Conservation (phyloP, 2,888 invertebrate species). For the Meta bourneti region DNA sequence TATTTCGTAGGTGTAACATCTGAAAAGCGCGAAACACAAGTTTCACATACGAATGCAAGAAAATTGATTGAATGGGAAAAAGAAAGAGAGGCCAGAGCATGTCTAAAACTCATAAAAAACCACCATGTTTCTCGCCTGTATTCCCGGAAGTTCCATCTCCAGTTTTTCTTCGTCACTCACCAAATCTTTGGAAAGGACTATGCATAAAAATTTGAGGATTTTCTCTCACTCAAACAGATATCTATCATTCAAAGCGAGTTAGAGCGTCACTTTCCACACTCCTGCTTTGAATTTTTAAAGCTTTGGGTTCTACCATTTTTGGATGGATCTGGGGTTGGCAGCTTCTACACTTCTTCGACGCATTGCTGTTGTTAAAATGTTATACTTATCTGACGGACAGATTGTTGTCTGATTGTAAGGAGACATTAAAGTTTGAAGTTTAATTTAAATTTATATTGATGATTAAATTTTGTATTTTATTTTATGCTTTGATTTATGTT, state of each 20-base stretch:
- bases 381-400: not conserved
- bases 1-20: not conserved
- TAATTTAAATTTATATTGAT: not conserved
- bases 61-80: not conserved
- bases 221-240: slow-evolving; percentile 7
- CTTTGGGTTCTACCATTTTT: not conserved
- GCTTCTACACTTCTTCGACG: not conserved
- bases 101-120: not conserved
- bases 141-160: not conserved
- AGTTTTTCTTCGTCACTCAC: not conserved
- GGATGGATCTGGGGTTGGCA: not conserved
- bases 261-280: not conserved
- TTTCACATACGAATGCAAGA: not conserved
- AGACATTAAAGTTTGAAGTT: not conserved
- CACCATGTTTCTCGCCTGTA: not conserved
- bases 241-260: slow-evolving; percentile 33
- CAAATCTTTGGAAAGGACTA: slow-evolving; percentile 10
- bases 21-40: not conserved
- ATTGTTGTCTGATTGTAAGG: too few relatives aligned
- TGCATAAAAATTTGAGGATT: slow-evolving; percentile 40
- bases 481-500: too few relatives aligned
- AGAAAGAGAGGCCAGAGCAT: not conserved
- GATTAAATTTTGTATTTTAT: not conserved
- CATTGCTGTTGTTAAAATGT: not conserved
- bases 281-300: not conserved